These are phyloP conservation scores for Phymanthus crucifer DNA, from an alignment of 92 coral and sea anemone genomes.

Conservation along the genomic window DNA sequence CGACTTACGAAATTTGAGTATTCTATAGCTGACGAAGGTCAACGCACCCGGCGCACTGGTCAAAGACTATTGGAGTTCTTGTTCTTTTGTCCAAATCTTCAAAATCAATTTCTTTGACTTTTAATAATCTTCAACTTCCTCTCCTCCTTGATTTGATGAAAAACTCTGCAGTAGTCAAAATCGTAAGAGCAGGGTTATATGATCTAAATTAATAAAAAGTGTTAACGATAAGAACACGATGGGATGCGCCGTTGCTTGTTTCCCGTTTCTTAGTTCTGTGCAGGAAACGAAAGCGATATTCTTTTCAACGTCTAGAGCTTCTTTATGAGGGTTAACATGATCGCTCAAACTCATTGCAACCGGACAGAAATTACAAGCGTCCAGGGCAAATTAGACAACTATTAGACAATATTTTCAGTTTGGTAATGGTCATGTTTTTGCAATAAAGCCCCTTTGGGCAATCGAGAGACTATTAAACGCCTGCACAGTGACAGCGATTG, in stretches of 20 bases:
- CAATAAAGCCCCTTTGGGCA: background rate
- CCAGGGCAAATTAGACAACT: background rate
- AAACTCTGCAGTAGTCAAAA: background rate
- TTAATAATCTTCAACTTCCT: background rate
- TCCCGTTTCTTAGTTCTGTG: background rate
- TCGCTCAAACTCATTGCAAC: background rate
- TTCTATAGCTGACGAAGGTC: background rate
- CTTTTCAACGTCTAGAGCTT: background rate
- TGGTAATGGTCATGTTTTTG: background rate
- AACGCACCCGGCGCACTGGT: background rate
- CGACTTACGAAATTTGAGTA: constrained; percentile 10
- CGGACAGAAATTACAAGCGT: background rate
- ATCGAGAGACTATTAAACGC: background rate
- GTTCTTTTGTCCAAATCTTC: background rate
- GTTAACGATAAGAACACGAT: background rate
- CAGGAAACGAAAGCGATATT: constrained; percentile 2
- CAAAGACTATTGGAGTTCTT: background rate
- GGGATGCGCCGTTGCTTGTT: background rate
- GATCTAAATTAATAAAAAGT: background rate
- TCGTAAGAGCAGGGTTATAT: background rate
- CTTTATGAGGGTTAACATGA: background rate
- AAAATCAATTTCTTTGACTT: background rate
- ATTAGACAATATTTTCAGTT: background rate
- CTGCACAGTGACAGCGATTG: background rate
- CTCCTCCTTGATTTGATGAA: background rate